Percentiles rank a stretch among this genome's conserved stretches.
Evolutionary conservation across 2,888 invertebrate species (phyloP).

Genomic region (Lycia hirtaria): DNA sequence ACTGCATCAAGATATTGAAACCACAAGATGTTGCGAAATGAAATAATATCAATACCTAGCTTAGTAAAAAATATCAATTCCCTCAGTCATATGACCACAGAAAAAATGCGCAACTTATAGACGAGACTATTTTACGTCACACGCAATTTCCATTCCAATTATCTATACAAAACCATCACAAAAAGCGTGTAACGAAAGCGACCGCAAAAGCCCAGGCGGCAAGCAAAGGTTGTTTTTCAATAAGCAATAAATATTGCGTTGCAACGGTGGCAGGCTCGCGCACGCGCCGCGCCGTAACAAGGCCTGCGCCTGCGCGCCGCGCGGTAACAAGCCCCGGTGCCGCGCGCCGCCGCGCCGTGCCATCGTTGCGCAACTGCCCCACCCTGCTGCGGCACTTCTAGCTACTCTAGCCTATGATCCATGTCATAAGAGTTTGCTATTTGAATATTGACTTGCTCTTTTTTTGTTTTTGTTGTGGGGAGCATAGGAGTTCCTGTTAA

Average conservation of each 20-base stretch:
- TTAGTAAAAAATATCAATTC: too few relatives aligned
- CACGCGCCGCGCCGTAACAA: constrained; percentile 79
- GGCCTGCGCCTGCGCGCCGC: constrained; percentile 54
- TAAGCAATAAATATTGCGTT: constrained; percentile 84
- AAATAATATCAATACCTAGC: too few relatives aligned
- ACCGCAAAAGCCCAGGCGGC: constrained; percentile 63
- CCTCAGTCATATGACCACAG: neutral
- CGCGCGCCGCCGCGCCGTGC: constrained; percentile 46
- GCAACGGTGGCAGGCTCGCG: constrained; percentile 79
- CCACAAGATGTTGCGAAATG: too few relatives aligned
- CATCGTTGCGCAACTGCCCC: constrained; percentile 83
- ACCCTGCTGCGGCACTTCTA: constrained; percentile 72
- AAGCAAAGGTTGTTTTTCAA: constrained; percentile 78
- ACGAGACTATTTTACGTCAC: constrained; percentile 16
- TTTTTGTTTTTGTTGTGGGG: too few relatives aligned
- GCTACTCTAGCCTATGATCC: constrained; percentile 16
- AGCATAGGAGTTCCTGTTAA: too few relatives aligned
- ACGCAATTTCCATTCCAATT: constrained; percentile 33
- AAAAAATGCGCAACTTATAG: neutral
- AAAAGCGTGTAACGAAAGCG: constrained; percentile 52
- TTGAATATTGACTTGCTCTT: neutral
- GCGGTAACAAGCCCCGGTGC: constrained; percentile 66
- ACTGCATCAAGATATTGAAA: too few relatives aligned
- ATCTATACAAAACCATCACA: constrained; percentile 43
- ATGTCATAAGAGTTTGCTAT: constrained; percentile 44